A percentile compares a stretch with the other conserved stretches of the same genome.
Conservation (phyloP, 2,113 vertebrate genomes). For the Channa maculata region DNA sequence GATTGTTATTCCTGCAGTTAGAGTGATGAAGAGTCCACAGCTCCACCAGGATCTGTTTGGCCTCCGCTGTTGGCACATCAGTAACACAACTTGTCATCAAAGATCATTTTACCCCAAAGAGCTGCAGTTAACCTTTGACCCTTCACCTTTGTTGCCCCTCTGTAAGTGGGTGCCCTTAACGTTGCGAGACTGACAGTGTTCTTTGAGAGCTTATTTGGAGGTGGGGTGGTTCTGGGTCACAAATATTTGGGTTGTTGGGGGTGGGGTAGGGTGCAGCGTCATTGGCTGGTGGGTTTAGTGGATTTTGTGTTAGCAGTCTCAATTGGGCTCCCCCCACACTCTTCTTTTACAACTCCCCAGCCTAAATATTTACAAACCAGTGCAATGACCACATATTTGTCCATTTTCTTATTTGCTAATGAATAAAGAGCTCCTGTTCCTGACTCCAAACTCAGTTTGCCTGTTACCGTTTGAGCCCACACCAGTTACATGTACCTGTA, state of each 20-base stretch:
- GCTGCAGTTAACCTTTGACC: conserved; percentile 82
- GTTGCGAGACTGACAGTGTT: conserved; percentile 73
- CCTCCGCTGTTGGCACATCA: conserved; percentile 67
- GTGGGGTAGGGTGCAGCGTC: background rate
- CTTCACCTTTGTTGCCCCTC: conserved; percentile 73
- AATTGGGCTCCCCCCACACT: conserved; percentile 57
- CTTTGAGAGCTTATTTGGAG: conserved; percentile 51
- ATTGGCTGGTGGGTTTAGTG: conserved; percentile 16
- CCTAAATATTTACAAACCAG: conserved; percentile 79
- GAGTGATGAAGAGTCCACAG: conserved; percentile 66
- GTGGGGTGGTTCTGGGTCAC: conserved; percentile 46
- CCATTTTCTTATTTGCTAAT: conserved; percentile 67
- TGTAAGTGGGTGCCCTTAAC: conserved; percentile 75
- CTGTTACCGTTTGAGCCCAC: conserved; percentile 20
- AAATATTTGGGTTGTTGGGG: conserved; percentile 16
- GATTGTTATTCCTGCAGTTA: conserved; percentile 74
- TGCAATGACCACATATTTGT: conserved; percentile 55
- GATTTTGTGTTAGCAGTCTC: conserved; percentile 57
- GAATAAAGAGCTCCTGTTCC: conserved; percentile 67
- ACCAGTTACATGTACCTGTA: conserved; percentile 13
- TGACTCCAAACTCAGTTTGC: conserved; percentile 42
- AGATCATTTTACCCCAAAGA: conserved; percentile 76
- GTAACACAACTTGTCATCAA: conserved; percentile 79
- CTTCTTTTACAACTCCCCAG: conserved; percentile 54
- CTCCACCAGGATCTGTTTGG: conserved; percentile 67